phyloP scores from a whole-genome alignment of 1,140 invertebrate genomes.

The Lamellibrachia luymesi region DNA sequence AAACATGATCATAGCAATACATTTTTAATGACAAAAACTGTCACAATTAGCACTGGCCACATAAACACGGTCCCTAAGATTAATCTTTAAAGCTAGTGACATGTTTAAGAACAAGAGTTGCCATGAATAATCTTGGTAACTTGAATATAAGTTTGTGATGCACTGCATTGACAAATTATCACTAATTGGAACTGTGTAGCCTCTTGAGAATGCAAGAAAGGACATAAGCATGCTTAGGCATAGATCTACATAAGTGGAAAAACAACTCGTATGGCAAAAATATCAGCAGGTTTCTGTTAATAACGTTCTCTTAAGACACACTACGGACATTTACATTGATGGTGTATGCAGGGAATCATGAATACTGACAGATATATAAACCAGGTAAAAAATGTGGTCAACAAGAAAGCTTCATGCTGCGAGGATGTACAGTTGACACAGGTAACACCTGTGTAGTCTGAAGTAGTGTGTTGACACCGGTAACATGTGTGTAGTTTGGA shows the following conservation, averaged over 20 bases:
- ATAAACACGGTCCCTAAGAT: neutral
- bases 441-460: neutral
- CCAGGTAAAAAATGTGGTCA: no score
- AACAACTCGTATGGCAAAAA: neutral
- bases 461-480: neutral
- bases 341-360: no score
- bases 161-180: neutral
- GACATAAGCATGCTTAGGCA: neutral
- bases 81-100: neutral
- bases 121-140: neutral
- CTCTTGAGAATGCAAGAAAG: neutral
- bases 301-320: neutral
- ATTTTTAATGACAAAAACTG: neutral
- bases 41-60: neutral
- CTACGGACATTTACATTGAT: neutral
- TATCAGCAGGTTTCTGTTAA: constrained; percentile 1
- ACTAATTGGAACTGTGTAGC: neutral
- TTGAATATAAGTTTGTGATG: neutral
- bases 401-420: no score
- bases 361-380: no score
- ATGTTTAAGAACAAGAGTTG: neutral
- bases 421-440: no score
- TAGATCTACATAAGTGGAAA: neutral
- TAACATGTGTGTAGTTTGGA: neutral
- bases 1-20: neutral